phyloP scores from a whole-genome alignment of 1,140 invertebrate genomes.

The Coptotermes formosanus region DNA sequence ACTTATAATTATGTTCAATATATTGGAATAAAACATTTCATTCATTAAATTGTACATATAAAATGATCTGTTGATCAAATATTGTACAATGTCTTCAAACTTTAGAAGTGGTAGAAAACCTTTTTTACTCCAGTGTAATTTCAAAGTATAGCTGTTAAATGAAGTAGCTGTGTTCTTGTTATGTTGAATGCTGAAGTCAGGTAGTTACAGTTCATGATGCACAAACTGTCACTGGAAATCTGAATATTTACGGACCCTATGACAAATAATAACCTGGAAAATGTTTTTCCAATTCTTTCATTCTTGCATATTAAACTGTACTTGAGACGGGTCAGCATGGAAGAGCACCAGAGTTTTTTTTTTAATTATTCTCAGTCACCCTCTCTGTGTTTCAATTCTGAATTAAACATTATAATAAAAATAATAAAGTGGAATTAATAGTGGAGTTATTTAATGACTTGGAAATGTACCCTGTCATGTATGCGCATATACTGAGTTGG shows the following conservation, averaged over 20 bases:
- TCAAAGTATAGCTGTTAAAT: neutral
- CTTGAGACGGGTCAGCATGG: neutral
- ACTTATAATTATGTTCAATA: neutral
- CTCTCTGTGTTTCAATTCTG: neutral
- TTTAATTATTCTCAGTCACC: neutral
- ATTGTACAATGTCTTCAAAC: neutral
- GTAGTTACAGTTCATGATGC: neutral
- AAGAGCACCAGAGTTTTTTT: neutral
- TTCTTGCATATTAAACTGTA: neutral
- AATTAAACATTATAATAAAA: neutral
- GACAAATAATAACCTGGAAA: neutral
- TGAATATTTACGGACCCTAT: neutral
- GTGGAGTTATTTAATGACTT: neutral
- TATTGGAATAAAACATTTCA: neutral
- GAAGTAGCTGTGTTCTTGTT: neutral
- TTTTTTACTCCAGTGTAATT: slow-evolving; percentile 5
- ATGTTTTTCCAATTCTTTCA: neutral
- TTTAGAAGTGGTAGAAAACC: neutral
- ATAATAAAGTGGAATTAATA: neutral
- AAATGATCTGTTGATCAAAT: neutral
- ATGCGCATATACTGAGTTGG: too few species aligned
- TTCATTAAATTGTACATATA: slow-evolving; percentile 9
- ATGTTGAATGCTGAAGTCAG: neutral
- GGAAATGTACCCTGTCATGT: too few species aligned
- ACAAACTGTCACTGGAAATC: slow-evolving; percentile 10